phyloP scores from a whole-genome alignment of 2,113 vertebrate genomes.

The Grammatotria lemairii region DNA sequence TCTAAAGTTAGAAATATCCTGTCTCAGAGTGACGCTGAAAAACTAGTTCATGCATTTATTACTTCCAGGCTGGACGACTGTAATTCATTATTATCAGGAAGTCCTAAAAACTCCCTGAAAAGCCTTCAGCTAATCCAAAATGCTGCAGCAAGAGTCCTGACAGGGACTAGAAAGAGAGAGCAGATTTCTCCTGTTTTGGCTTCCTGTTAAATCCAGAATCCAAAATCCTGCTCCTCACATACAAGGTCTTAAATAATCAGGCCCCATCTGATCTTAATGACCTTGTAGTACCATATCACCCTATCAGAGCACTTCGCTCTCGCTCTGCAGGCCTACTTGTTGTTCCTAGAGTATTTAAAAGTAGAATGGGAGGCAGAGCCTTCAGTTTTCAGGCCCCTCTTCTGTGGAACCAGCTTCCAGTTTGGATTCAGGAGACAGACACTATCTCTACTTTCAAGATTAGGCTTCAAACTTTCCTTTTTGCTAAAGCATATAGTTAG shows the following conservation, averaged over 20 bases:
- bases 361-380: neutral
- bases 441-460: neutral
- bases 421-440: neutral
- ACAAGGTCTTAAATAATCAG: neutral
- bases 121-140: no score
- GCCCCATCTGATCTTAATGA: neutral
- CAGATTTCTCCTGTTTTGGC: neutral
- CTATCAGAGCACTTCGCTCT: accelerated
- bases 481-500: neutral
- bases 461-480: neutral
- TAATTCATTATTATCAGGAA: no score
- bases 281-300: neutral
- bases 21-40: no score
- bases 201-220: neutral
- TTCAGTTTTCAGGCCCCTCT: neutral
- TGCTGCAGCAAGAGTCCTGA: no score
- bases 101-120: no score
- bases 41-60: no score
- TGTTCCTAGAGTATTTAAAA: neutral
- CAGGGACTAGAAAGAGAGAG: neutral
- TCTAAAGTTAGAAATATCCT: no score
- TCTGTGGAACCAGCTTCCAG: neutral
- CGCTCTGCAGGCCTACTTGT: neutral
- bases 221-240: neutral
- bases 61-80: no score